Conservation (phyloP, 2,113 vertebrate species). For the Plecturocebus donacophilus region DNA sequence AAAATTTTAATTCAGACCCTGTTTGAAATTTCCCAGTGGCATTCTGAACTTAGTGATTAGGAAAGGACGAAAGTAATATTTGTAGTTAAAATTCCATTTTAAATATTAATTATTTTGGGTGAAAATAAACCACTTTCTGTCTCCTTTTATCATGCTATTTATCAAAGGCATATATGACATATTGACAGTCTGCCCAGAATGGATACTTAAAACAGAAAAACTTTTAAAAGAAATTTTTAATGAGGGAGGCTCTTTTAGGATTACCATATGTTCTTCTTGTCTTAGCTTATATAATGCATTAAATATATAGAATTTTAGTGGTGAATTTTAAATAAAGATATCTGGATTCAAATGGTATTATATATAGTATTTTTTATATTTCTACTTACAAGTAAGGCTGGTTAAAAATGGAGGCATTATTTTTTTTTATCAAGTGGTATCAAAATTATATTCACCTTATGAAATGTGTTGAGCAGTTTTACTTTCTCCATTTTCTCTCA, state of each 20-base stretch:
- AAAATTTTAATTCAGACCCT: slow-evolving; percentile 22
- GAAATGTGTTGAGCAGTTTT: neutral
- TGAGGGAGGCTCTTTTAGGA: neutral
- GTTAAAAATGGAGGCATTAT: neutral
- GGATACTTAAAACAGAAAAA: slow-evolving; percentile 25
- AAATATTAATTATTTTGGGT: slow-evolving; percentile 27
- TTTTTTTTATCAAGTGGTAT: neutral
- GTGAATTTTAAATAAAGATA: neutral
- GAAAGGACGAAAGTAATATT: neutral
- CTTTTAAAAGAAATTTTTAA: neutral
- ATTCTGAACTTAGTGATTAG: neutral
- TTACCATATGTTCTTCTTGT: neutral
- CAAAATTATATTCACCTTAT: neutral
- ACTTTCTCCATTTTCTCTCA: neutral
- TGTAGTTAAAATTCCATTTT: slow-evolving; percentile 22
- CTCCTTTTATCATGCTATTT: neutral
- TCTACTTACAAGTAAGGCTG: neutral
- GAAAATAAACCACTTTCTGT: neutral
- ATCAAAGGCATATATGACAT: neutral
- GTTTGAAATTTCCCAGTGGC: slow-evolving; percentile 39
- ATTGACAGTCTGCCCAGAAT: neutral
- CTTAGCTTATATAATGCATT: neutral
- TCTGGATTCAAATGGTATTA: neutral
- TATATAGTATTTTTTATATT: neutral
- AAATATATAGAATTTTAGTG: neutral